Base-by-base conservation (phyloP, 2,797 vertebrate genomes). In the Hyperoplus immaculatus region DNA sequence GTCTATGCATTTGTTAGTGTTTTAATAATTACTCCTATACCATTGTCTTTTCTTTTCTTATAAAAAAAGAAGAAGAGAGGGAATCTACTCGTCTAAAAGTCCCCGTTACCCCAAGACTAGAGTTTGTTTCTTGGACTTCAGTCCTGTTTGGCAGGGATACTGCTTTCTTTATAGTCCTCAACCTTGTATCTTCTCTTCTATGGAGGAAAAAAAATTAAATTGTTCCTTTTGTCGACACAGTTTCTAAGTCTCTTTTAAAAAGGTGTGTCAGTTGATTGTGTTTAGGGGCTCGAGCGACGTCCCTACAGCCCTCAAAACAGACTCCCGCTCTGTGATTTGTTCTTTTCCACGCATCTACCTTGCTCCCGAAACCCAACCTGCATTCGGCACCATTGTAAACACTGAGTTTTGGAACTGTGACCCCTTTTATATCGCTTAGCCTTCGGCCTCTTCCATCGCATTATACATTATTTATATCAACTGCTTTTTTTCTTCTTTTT, bases 1-100 rank as follows among this genome's bases (percentile, higher is more conserved):
- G 93, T 93, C 94, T 95, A 95, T 93, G 92, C 81, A 90, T 91
- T 88, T 94, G 95, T 95, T 95, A 95, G 94, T 95, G 93, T 95
- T 95, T 93, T 94, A 93, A 93, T 93, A 83, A 84, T 91, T 87
- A 90, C 78, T 89, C 88, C 88, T 29, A 2, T 94, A 92, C 84
- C 92, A 87, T 87, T 89, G 88, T 91, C 85, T 92, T 89, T 90
- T 92, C 80, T 86, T 90, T 86, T 90, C 80, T 77, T 83, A 79
- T 83, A 84, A 82, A 91, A 87, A 87, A 87, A 80, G 62, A 85
- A 87, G 86, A 91, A 89, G 78, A 91, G 87, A 81, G 78, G 86
- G 82, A 89, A 90, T 88, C 88, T 92, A 95, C 84, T 91, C 80
- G 74, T 91, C 86, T 94, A 93, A 89, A 88, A 92, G 85, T 93